Percentiles rank a stretch among this genome's conserved stretches.
phyloP scores from a whole-genome alignment of 2,888 invertebrate genomes.

The Cantharis nigra region DNA sequence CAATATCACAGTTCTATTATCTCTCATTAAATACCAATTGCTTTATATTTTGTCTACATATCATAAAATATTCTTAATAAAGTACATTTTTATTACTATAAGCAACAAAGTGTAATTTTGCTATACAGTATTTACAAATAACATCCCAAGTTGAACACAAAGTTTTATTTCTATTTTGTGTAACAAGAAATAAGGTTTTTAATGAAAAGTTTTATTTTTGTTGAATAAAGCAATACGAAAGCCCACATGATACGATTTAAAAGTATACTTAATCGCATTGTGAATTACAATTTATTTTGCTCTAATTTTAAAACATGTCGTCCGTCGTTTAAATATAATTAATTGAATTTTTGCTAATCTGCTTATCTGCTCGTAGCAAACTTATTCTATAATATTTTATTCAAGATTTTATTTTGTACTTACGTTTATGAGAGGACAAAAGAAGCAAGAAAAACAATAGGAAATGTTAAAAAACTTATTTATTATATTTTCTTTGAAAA shows the following conservation, averaged over 20 bases:
- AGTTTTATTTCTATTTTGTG: not conserved
- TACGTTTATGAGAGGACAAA: no score
- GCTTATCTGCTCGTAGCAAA: not conserved
- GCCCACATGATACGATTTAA: not conserved
- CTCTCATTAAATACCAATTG: not conserved
- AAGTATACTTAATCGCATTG: not conserved
- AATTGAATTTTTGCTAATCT: not conserved
- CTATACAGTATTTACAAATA: not conserved
- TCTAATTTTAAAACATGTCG: not conserved
- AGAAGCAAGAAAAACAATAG: not conserved
- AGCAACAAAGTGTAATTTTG: not conserved
- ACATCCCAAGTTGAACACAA: not conserved
- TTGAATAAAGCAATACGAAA: not conserved
- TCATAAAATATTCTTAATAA: not conserved
- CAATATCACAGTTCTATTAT: not conserved
- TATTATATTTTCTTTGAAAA: not conserved
- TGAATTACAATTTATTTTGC: not conserved
- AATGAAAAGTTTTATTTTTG: not conserved
- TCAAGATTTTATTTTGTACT: not conserved
- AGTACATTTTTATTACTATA: not conserved
- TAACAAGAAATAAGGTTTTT: not conserved
- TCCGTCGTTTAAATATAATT: not conserved
- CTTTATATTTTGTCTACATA: not conserved
- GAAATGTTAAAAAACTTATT: not conserved
- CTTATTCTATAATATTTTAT: not conserved